Evolutionary conservation across 2,888 invertebrate genomes (phyloP).

Genomic region (Boloria euphrosyne): DNA sequence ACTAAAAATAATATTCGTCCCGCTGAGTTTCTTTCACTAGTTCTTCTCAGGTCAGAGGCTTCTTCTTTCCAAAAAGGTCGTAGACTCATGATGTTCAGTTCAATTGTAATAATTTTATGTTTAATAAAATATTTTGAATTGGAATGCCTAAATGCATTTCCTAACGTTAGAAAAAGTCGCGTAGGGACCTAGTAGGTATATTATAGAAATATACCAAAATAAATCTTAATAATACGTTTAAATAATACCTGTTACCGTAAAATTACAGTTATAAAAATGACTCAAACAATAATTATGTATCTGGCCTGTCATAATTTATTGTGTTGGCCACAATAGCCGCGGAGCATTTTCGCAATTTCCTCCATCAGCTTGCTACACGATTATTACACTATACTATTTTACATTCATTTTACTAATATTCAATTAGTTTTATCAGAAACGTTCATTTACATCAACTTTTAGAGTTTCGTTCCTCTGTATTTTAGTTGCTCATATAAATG

Average conservation of each 20-base stretch:
- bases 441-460: background rate
- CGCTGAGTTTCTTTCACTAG: no score
- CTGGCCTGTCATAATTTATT: slow-evolving; percentile 42
- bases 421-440: background rate
- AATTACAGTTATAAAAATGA: slow-evolving; percentile 42
- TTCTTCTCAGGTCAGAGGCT: no score
- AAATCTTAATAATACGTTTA: slow-evolving; percentile 6
- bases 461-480: no score
- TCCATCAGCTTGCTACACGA: slow-evolving; percentile 33
- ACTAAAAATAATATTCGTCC: no score
- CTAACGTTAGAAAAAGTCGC: no score
- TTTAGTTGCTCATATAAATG: no score
- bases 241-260: slow-evolving; percentile 11
- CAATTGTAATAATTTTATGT: no score
- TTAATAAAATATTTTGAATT: no score
- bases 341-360: slow-evolving; percentile 56
- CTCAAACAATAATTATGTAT: slow-evolving; percentile 39
- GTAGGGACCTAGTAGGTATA: no score
- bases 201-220: background rate
- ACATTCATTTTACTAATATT: background rate
- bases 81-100: no score
- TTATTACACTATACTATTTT: background rate
- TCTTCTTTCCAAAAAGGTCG: no score
- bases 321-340: slow-evolving; percentile 41
- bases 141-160: no score